Conservation (phyloP, 2,797 vertebrate genomes). For the Delichon dasypus region DNA sequence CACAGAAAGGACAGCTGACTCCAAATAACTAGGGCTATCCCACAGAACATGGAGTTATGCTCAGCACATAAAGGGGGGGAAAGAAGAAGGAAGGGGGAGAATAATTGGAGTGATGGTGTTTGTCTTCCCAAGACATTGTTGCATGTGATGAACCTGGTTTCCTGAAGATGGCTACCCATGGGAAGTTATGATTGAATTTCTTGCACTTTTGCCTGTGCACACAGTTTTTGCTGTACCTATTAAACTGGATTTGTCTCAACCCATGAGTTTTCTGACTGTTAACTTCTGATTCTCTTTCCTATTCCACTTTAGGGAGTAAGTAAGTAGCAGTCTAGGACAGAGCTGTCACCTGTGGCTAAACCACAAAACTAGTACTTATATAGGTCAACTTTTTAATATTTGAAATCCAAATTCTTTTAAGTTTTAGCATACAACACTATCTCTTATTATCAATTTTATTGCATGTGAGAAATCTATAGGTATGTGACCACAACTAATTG, state of each 20-base stretch:
- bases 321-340: fast-evolving
- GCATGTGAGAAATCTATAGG: background rate
- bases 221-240: background rate
- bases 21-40: background rate
- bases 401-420: background rate
- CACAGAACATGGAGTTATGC: background rate
- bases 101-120: background rate
- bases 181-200: background rate
- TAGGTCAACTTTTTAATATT: background rate
- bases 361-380: background rate
- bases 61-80: fast-evolving
- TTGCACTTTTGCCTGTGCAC: background rate
- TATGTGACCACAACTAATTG: background rate
- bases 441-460: background rate
- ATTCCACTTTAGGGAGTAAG: background rate
- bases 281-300: background rate
- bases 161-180: background rate
- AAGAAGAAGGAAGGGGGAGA: background rate
- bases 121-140: background rate
- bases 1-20: background rate
- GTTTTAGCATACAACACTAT: background rate
- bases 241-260: background rate
- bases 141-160: background rate
- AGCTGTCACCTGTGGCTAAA: background rate
- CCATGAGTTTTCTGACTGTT: background rate